These are phyloP conservation scores for Diabrotica balteata DNA, from an alignment of 2,888 invertebrate genomes.

Conservation along the genomic window DNA sequence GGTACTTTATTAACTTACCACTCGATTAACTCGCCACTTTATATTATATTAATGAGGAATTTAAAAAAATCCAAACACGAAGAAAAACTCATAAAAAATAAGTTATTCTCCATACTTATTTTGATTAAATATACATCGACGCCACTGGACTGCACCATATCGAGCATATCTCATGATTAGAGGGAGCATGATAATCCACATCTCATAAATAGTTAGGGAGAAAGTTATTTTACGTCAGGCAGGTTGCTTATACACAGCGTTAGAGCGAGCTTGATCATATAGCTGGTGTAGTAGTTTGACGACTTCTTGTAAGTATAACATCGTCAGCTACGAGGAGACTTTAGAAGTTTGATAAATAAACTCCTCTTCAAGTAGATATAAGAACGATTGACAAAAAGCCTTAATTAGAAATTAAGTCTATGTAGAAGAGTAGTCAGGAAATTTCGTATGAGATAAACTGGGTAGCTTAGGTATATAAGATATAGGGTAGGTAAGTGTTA, in stretches of 20 bases:
- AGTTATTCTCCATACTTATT: no score
- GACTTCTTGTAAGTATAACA: slow-evolving; percentile 30
- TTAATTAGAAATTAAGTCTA: no score
- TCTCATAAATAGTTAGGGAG: slow-evolving; percentile 35
- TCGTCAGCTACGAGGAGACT: background rate
- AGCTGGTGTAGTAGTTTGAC: slow-evolving; percentile 32
- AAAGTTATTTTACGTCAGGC: slow-evolving; percentile 44
- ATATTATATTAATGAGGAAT: no score
- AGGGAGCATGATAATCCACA: slow-evolving; percentile 35
- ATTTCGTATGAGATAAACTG: no score
- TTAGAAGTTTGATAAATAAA: background rate
- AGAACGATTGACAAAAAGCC: no score
- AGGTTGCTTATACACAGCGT: slow-evolving; percentile 32
- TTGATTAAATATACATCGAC: background rate
- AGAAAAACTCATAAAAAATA: no score
- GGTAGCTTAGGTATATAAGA: no score
- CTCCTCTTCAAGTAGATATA: background rate
- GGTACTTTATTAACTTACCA: no score
- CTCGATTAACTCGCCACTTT: no score
- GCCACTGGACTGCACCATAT: slow-evolving; percentile 22
- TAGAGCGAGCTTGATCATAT: slow-evolving; percentile 26
- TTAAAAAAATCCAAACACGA: no score
- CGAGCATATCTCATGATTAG: slow-evolving; percentile 49
- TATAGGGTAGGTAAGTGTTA: no score
- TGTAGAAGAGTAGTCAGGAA: no score